Evolutionary conservation across 2,113 vertebrate genomes (phyloP).

Genomic region (Poeciliopsis turrubarensis): DNA sequence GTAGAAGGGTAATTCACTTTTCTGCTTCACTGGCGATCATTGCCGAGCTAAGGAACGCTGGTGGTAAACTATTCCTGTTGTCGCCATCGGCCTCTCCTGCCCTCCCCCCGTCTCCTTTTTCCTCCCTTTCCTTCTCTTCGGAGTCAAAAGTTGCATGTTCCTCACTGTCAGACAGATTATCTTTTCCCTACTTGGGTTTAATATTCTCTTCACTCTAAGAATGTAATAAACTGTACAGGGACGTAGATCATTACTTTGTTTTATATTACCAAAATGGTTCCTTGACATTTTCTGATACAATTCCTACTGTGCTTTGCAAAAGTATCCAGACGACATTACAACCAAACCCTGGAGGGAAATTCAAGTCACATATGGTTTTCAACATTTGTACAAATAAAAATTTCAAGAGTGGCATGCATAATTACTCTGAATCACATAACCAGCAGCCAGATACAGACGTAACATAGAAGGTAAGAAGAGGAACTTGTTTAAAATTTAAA

Average conservation of each 20-base stretch:
- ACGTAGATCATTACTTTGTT: not conserved
- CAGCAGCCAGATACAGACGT: no score
- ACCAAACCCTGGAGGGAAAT: no score
- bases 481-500: no score
- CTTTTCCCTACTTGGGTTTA: constrained; percentile 15
- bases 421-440: no score
- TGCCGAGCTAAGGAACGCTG: constrained; percentile 81
- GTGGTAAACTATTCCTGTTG: constrained; percentile 75
- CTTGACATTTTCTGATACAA: not conserved
- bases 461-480: no score
- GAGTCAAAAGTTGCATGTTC: constrained; percentile 2
- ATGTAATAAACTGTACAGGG: no score
- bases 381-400: no score
- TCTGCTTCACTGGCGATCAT: constrained; percentile 93
- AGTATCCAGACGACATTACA: no score
- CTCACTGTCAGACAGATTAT: constrained; percentile 12
- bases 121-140: constrained; percentile 9
- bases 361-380: no score
- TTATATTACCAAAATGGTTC: not conserved
- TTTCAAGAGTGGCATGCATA: no score
- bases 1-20: constrained; percentile 98
- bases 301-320: no score
- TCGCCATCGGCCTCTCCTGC: constrained; percentile 33
- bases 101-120: constrained; percentile 7
- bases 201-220: not conserved